Conservation (phyloP, 2,113 vertebrate genomes). For the Pteronura brasiliensis region DNA sequence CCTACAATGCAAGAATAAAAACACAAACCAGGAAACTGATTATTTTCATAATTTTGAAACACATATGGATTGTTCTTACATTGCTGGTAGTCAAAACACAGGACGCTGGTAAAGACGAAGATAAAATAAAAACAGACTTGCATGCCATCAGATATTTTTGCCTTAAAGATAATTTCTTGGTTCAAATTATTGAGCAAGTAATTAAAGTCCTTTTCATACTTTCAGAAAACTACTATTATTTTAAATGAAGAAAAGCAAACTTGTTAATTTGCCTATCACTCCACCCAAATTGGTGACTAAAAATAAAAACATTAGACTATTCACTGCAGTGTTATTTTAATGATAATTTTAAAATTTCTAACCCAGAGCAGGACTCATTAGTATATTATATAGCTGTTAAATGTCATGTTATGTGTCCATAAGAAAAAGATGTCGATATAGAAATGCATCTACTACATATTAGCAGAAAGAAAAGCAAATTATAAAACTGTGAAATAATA, state of each 20-base stretch:
- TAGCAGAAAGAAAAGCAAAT: background rate
- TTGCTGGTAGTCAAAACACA: background rate
- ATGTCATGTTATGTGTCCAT: background rate
- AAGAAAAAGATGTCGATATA: background rate
- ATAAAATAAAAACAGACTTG: background rate
- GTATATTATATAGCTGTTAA: background rate
- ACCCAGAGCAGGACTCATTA: background rate
- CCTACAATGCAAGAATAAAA: slow-evolving; percentile 78
- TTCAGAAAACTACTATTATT: background rate
- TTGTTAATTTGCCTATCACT: background rate
- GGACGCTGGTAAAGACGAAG: background rate
- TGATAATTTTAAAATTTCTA: background rate
- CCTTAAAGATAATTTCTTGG: background rate
- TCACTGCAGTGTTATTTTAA: background rate
- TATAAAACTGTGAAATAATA: background rate
- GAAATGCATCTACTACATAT: background rate
- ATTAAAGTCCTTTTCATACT: background rate
- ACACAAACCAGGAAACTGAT: background rate
- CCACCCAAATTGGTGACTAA: background rate
- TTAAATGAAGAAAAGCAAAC: background rate
- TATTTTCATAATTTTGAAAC: background rate
- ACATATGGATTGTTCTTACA: background rate
- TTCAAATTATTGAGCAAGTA: background rate
- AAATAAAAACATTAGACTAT: slow-evolving; percentile 10
- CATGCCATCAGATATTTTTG: background rate